Conservation (phyloP, 92 coral and sea anemone genomes). For the Siderastrea siderea region DNA sequence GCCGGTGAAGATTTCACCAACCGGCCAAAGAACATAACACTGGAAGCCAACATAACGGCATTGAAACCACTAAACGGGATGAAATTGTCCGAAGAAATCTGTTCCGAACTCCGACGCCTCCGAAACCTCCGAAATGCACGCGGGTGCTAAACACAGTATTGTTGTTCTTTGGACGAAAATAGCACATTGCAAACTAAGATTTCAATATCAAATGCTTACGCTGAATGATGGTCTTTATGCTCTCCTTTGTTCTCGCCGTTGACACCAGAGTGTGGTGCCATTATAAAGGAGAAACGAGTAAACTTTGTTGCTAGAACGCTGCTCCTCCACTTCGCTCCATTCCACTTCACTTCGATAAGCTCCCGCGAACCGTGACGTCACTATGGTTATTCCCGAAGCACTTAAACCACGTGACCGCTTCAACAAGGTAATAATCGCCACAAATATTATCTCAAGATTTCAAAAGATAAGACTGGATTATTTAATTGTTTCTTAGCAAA, state of each 20-base stretch:
- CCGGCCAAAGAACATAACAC: conserved; percentile 7
- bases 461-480: not conserved
- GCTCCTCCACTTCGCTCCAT: conserved; percentile 11
- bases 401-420: conserved; percentile 35
- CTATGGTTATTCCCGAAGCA: conserved; percentile 25
- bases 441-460: not conserved
- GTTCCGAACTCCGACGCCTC: not conserved
- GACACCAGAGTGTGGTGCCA: conserved; percentile 79
- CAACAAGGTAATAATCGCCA: not conserved
- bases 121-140: not conserved
- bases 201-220: conserved; percentile 57
- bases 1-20: conserved; percentile 7
- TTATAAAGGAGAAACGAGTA: conserved; percentile 33
- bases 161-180: conserved; percentile 21
- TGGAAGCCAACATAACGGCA: not conserved
- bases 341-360: conserved; percentile 5
- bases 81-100: not conserved
- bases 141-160: conserved; percentile 13
- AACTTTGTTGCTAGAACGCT: not conserved
- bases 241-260: conserved; percentile 61
- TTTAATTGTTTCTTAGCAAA: too few species aligned
- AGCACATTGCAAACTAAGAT: not conserved
- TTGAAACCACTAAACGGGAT: conserved; percentile 2
- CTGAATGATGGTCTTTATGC: conserved; percentile 13
- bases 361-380: conserved; percentile 53